Evolutionary conservation across 2,797 vertebrate species (phyloP).

Genomic region (Loris lydekkerianus): DNA sequence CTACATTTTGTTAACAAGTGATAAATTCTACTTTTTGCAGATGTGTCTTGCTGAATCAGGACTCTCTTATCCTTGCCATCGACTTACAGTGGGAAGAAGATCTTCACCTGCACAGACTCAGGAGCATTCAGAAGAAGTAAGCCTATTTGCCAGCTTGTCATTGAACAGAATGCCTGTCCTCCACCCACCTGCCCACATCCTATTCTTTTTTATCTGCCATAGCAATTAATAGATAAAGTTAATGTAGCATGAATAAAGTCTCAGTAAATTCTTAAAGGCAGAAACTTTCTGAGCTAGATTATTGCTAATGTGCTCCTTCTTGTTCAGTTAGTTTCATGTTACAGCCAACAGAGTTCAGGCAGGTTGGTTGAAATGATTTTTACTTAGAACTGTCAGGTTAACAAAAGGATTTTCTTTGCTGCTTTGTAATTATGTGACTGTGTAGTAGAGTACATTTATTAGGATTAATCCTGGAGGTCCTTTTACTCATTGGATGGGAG

Average conservation of each 20-base stretch:
- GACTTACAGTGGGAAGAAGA: slow-evolving; percentile 96
- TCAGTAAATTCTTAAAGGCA: slow-evolving; percentile 69
- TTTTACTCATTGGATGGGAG: slow-evolving; percentile 30
- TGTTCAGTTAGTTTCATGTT: slow-evolving; percentile 70
- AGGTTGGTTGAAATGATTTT: slow-evolving; percentile 69
- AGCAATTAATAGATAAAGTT: slow-evolving; percentile 68
- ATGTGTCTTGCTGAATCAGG: slow-evolving; percentile 97
- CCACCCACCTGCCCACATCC: slow-evolving; percentile 58
- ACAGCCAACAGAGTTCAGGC: slow-evolving; percentile 51
- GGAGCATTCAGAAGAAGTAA: slow-evolving; percentile 97
- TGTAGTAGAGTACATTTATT: slow-evolving; percentile 58
- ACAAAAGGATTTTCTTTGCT: slow-evolving; percentile 57
- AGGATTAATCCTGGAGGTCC: slow-evolving; percentile 18
- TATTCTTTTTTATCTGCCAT: slow-evolving; percentile 67
- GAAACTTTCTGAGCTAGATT: slow-evolving; percentile 62
- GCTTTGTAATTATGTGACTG: background rate
- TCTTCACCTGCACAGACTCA: slow-evolving; percentile 94
- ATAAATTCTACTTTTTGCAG: slow-evolving; percentile 87
- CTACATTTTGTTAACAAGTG: slow-evolving; percentile 68
- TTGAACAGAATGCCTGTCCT: slow-evolving; percentile 42
- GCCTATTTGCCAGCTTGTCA: slow-evolving; percentile 64
- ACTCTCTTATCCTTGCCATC: slow-evolving; percentile 97
- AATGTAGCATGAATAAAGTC: slow-evolving; percentile 66
- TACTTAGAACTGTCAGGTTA: slow-evolving; percentile 61
- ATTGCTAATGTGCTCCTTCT: slow-evolving; percentile 68